These are phyloP conservation scores for Pavo muticus DNA, from an alignment of 2,113 vertebrate species.

Conservation along the genomic window DNA sequence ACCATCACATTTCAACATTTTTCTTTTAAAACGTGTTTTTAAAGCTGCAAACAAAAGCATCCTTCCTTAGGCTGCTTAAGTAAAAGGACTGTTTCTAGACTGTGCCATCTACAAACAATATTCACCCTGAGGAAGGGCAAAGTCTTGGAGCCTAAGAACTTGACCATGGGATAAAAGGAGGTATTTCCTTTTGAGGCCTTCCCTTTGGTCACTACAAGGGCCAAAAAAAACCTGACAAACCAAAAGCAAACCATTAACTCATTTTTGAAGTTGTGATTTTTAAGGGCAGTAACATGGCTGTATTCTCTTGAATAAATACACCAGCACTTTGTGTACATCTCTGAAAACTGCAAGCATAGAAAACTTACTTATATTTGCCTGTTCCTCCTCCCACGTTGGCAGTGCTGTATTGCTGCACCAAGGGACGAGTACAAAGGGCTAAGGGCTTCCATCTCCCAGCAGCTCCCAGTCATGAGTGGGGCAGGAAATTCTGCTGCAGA, in stretches of 20 bases:
- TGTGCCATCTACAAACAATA: neutral
- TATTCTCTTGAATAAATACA: neutral
- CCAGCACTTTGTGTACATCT: neutral
- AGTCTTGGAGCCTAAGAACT: neutral
- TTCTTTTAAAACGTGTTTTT: constrained; percentile 25
- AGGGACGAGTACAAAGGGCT: neutral
- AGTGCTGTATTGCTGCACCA: neutral
- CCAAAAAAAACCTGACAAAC: neutral
- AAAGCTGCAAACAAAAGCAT: constrained; percentile 8
- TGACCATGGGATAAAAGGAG: constrained; percentile 5
- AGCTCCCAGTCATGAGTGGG: neutral
- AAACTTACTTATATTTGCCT: neutral
- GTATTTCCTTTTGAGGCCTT: constrained; percentile 12
- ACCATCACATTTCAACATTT: neutral
- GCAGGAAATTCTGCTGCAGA: neutral
- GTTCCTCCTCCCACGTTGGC: neutral
- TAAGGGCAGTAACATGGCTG: neutral
- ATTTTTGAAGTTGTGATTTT: constrained; percentile 19
- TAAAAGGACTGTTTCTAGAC: neutral
- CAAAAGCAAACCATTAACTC: neutral
- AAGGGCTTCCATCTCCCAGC: neutral
- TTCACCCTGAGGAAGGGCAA: neutral
- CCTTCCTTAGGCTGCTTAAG: neutral
- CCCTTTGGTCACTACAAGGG: neutral
- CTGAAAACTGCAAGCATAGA: neutral